Conservation (phyloP, 2,113 vertebrate species). For the Pedionomus torquatus region DNA sequence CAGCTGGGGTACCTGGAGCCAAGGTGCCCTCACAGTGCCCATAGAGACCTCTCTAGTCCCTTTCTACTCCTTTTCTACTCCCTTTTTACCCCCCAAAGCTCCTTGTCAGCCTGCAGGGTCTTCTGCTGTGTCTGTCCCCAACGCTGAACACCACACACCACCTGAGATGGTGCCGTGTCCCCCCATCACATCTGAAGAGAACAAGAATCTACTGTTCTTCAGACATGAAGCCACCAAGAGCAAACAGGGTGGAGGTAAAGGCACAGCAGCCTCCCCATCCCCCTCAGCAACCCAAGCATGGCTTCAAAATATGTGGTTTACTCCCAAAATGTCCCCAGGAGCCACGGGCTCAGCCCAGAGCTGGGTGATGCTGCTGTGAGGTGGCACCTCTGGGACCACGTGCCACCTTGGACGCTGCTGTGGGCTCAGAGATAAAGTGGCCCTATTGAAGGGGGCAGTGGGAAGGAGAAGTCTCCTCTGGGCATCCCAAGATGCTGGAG, state of each 20-base stretch:
- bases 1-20: not conserved
- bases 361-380: not conserved
- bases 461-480: not conserved
- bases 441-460: fast-evolving
- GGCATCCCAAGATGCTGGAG: not conserved
- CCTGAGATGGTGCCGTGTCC: not conserved
- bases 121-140: not conserved
- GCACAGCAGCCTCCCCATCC: too few relatives aligned
- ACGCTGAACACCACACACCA: fast-evolving
- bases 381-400: not conserved
- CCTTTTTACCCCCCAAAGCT: too few relatives aligned
- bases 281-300: fast-evolving
- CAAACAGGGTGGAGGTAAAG: not conserved
- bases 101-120: not conserved
- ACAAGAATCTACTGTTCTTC: not conserved
- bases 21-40: not conserved
- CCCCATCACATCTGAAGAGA: fast-evolving
- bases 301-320: not conserved
- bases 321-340: not conserved
- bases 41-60: not conserved
- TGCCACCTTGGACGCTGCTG: not conserved
- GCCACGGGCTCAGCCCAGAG: not conserved
- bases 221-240: not conserved
- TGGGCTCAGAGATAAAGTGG: not conserved
- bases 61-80: too few relatives aligned